Base-by-base conservation (phyloP, 2,113 vertebrate genomes). In the Saimiri boliviensis region DNA sequence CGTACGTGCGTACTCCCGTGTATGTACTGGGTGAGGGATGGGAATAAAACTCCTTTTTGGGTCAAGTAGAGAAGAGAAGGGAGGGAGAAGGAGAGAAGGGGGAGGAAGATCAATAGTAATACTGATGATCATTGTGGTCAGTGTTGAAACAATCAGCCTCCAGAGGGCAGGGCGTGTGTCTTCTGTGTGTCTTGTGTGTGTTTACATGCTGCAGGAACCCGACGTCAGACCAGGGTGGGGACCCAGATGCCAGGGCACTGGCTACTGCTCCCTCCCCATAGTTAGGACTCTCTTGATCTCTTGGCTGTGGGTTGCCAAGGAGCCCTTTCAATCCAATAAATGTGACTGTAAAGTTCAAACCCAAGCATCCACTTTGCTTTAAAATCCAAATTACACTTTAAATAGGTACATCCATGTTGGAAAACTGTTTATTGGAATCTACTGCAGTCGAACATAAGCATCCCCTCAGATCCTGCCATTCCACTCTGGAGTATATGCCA, bases 351-450 rank as follows among this genome's bases (percentile, higher is more conserved):
- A 54, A 80, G 42, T 86, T 83, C 80, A 93, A 93, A 60, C 1
- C 66, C 52, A 85, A 82, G 10, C 3, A 42, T 11, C 11, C 3
- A 42, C 74, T 91, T 86, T 79, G 27, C 30, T 94, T 96, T 85
- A 92, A 93, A 96, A 83, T 81, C 25, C 79, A 88, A 52, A 11
- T 42, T n/a, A 83, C 16, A 91, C 19, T 81, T 86, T 37, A 82
- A 91, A 25, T 25, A 76, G 60, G 60, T 54, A 40, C 4, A 40
- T 49, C 14, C 14, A 40, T 3, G 47, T 49, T 37, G 52, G 76
- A 60, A 84, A 77, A 63, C 42, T 25, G 17, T 17, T 76, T 56
- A 47, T 85, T 37, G 30, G 14, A 35, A 70, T 16, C 40, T 52
- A 25, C 10, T 12, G 60, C n/a, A 49, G 23, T n/a, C 7, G 1